Base-by-base conservation (phyloP, 2,113 vertebrate genomes). In the Dendropsophus ebraccatus region DNA sequence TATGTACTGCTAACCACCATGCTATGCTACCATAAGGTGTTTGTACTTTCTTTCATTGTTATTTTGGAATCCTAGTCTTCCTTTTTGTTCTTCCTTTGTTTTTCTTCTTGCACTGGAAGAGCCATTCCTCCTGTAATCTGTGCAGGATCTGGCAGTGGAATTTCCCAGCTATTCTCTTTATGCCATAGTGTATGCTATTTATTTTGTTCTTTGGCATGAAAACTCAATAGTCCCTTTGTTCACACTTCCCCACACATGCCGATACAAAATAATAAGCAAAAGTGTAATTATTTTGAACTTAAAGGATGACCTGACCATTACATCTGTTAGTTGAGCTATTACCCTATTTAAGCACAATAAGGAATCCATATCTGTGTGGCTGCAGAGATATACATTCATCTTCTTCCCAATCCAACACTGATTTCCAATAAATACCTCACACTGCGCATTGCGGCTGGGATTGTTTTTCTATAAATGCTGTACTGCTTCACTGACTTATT, bases 391-490 rank as follows among this genome's bases (percentile, higher is more conserved):
- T 70, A 60, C 82, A 84, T 84, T 75, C 50, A 72, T 83, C 82
- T 84, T 84, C 69, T 30, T 75, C 52, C 50, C 72, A 60, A 47
- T 62, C 37, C 54, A 60, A 23, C 35, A 75, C 70, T 75, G 82
- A 75, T 84, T 84, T 75, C 82, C 70, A 84, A 84, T 84, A 75
- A 84, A 73, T 74, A 84, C 2, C 54, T 84, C 54, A 60, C 23
- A 30, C 52, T 21, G 82, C 54, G 17, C 19, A 30, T 25, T 60
- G 70, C 35, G 28, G 41, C 32, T 32, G 13, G 16, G 49, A 75
- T 75, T 83, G 81, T 83, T 83, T 83, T 84, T 84, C 82, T 75
- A 84, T 75, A 83, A 83, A 25, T 75, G 82, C 25, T 75, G 70
- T 49, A 45, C 54, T 75, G 82, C 70, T 73, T 84, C 50, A 58